Base-by-base conservation (phyloP, 2,888 invertebrate species). In the Meta bourneti region DNA sequence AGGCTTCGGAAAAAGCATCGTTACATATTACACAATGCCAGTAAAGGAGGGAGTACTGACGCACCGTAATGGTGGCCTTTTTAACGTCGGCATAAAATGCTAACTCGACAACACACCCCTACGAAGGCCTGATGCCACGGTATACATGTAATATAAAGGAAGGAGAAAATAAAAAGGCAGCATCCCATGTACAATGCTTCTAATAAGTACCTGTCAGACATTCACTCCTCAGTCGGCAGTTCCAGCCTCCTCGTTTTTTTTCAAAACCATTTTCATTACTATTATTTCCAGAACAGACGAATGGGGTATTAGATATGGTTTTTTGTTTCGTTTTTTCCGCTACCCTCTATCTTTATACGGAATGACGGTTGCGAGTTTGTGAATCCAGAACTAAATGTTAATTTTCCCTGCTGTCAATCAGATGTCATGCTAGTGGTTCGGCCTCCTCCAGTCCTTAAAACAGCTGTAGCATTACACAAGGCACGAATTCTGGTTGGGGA, bases 331-430 rank as follows among this genome's bases (percentile, higher is more conserved):
- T 80, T 80, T 20, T 79, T 69, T 61, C 69, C 88, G 20, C 79
- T 48, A 72, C 34, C 81, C 54, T 85, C 85, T 48, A 13, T 79
- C 89, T 83, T 81, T 82, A 85, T 86, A 82, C 86, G 80, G 86
- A 91, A 81, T 91, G 90, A 91, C 83, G 91, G 91, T 91, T 91
- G 87, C 91, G 82, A 86, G 90, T 81, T 86, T 91, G 86, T 86
- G 86, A 88, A 91, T 91, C 91, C 83, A 77, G 79, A 87, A 88
- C 87, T 87, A 87, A 87, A 91, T 91, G 91, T 91, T 91, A 91
- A 91, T 91, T 91, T 91, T 91, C 87, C 82, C 82, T 52, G 83
- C 91, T 91, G 91, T 91, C 91, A 91, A 91, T 91, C 91, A 91
- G 49, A 72, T 49, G 90, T 91, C 90, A 86, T 48, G 75, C 70